Evolutionary conservation across 1,140 invertebrate genomes (phyloP), one percentile per base, ranked within the genome.

Genomic region (Aethina tumida): DNA sequence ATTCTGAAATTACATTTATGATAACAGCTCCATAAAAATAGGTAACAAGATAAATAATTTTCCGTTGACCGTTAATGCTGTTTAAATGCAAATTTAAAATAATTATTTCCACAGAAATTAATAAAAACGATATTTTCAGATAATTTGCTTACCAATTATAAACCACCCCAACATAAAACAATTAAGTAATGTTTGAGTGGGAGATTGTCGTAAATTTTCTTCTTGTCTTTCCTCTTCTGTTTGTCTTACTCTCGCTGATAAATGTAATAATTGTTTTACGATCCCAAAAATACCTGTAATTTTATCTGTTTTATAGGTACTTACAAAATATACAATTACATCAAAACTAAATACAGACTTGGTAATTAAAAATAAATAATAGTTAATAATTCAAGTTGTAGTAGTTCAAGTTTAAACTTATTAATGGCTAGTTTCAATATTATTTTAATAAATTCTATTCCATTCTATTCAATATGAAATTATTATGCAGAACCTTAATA

Each of bases 141-240:
- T 10, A 26, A 35, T 35, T 17, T 14, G 50, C 53, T 64, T 53
- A 73, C 75, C 75, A 27, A 76, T 68, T 35, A 78, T 73, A 44
- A 78, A 77, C 76, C 76, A 79, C 22, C 68, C 73, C 18, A 77
- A 59, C 54, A 80, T 67, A 47, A 81, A 81, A 51, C 74, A 77
- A 59, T 73, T 72, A 14, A 79, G 56, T 20, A 78, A 44, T n/a
- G 67, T 69, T 53, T 75, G 69, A 7, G 68, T 65, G n/a, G 72
- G 67, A 15, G 70, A 70, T 44, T 72, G 66, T 49, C 69, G 49
- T 49, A 68, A 49, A 56, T 66, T 62, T 58, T 71, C 60, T 45
- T 72, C 68, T 27, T 71, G 66, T 29, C 68, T 58, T 43, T 74
- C 70, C 31, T 67, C 65, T 29, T 67, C 65, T 28, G 64, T 56